Conservation (phyloP, 2,797 vertebrate genomes). For the Epinephelus coioides region DNA sequence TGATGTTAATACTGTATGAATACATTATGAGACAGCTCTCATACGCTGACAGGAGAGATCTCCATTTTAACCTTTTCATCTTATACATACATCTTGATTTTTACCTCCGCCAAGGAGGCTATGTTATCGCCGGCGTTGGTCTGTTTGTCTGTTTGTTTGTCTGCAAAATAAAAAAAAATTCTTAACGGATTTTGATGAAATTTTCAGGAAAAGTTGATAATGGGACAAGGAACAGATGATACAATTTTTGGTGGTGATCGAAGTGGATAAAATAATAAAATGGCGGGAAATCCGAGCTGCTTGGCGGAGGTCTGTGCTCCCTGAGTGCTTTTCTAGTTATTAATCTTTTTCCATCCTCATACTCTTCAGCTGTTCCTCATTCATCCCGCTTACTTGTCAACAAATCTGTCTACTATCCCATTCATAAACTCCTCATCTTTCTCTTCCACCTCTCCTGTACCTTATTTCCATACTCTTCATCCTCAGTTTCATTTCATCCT, state of each 20-base stretch:
- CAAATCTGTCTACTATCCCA: constrained; percentile 2
- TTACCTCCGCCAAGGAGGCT: too few species aligned
- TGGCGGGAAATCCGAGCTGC: too few species aligned
- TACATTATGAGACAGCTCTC: constrained; percentile 28
- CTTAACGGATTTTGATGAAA: too few species aligned
- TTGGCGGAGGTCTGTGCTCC: too few species aligned
- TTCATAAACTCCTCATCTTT: constrained; percentile 50
- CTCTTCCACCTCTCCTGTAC: constrained; percentile 7
- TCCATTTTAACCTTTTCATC: background rate
- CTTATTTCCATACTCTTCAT: constrained; percentile 45
- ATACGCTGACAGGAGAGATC: background rate
- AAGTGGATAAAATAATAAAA: too few species aligned
- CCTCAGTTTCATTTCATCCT: constrained; percentile 54
- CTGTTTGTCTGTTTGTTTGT: too few species aligned
- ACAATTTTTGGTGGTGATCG: too few species aligned
- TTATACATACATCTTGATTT: background rate
- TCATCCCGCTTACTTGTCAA: background rate
- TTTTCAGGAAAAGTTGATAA: too few species aligned
- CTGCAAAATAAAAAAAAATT: too few species aligned
- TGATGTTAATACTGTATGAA: constrained; percentile 31
- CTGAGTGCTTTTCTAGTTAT: too few species aligned
- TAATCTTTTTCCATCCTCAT: background rate
- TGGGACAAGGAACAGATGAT: too few species aligned
- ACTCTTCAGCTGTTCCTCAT: background rate
- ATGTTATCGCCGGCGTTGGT: too few species aligned